Conservation (phyloP, 2,797 vertebrate species). For the Pteronotus mesoamericanus region DNA sequence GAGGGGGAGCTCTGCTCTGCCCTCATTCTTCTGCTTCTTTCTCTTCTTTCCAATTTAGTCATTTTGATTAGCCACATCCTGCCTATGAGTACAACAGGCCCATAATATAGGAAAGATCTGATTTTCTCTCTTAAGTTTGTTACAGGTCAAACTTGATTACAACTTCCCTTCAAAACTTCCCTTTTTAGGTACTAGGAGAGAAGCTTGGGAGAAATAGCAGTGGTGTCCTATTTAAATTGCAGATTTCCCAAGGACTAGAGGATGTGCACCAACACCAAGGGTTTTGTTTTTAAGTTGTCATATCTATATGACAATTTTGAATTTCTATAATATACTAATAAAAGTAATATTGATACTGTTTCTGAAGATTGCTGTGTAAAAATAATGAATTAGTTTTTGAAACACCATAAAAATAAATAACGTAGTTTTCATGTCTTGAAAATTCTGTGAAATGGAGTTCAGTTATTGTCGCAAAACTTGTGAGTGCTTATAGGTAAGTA, state of each 20-base stretch:
- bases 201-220: not conserved
- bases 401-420: not conserved
- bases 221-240: not conserved
- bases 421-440: not conserved
- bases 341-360: not conserved
- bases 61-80: slow-evolving; percentile 4
- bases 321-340: not conserved
- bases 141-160: not conserved
- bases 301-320: not conserved
- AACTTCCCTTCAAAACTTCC: not conserved
- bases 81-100: not conserved
- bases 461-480: not conserved
- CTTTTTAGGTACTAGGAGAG: not conserved
- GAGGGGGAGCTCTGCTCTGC: not conserved
- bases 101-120: not conserved
- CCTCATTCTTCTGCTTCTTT: not conserved
- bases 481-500: not conserved
- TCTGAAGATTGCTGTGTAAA: not conserved
- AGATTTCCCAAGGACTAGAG: not conserved
- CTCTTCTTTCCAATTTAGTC: not conserved
- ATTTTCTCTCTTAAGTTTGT: slow-evolving; percentile 18
- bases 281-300: not conserved
- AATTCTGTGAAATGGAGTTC: not conserved
- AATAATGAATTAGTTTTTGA: not conserved
- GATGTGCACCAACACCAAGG: not conserved